A percentile compares a stretch with the other conserved stretches of the same genome.
These are phyloP conservation scores for Cataglyphis albicans DNA, from an alignment of 2,888 invertebrate species.

Conservation along the genomic window DNA sequence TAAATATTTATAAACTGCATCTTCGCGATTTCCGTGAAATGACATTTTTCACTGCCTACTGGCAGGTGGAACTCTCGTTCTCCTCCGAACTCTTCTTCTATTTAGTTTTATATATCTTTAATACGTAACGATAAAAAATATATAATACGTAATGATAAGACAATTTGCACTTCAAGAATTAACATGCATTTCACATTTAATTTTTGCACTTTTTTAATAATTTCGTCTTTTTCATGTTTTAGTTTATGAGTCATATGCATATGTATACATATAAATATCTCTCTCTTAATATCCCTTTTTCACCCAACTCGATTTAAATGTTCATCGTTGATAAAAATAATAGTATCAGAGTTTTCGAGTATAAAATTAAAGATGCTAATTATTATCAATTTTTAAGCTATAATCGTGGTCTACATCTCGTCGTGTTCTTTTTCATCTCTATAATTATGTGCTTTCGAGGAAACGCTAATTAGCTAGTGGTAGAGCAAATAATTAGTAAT, in stretches of 20 bases:
- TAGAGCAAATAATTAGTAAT: background rate
- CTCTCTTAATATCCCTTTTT: too few relatives aligned
- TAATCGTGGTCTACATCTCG: background rate
- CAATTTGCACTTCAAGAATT: background rate
- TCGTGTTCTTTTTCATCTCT: background rate
- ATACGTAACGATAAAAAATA: too few relatives aligned
- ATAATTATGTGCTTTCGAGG: conserved; percentile 63
- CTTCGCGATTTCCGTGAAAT: background rate
- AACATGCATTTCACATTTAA: background rate
- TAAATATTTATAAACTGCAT: background rate
- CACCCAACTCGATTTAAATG: background rate
- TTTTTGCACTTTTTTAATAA: background rate
- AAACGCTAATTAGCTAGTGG: conserved; percentile 33
- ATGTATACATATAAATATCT: background rate
- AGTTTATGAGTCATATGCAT: background rate
- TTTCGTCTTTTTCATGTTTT: background rate
- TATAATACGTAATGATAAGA: background rate
- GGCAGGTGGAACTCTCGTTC: background rate
- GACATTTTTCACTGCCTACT: background rate
- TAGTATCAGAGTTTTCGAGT: background rate
- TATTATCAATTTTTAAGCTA: background rate
- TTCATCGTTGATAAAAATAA: background rate
- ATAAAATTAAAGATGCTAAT: background rate
- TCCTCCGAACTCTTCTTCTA: background rate
- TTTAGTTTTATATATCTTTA: background rate